A percentile compares a stretch with the other conserved stretches of the same genome.
Evolutionary conservation across 2,113 vertebrate genomes (phyloP).

Genomic region (Zootoca vivipara): DNA sequence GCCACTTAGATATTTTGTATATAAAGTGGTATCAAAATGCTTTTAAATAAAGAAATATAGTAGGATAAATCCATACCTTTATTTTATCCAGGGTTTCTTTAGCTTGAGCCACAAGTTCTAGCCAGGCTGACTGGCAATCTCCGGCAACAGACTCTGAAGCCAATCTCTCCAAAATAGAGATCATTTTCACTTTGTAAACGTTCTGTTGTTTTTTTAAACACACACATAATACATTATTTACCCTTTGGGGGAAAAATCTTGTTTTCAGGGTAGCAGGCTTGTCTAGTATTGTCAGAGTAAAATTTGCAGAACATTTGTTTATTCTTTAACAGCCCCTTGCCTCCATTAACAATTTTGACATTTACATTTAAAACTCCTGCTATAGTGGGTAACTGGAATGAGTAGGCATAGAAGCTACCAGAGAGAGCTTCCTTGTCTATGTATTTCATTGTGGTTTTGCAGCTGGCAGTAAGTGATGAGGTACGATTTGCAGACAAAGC

Average conservation of each 20-base stretch:
- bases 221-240: background rate
- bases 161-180: slow-evolving; percentile 88
- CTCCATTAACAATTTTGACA: background rate
- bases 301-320: background rate
- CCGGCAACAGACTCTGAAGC: slow-evolving; percentile 79
- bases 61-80: slow-evolving; percentile 71
- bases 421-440: too few relatives aligned
- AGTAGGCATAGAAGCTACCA: background rate
- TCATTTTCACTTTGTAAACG: slow-evolving; percentile 95
- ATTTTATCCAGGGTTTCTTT: slow-evolving; percentile 91
- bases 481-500: background rate
- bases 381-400: background rate
- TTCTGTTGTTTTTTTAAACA: slow-evolving; percentile 75
- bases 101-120: slow-evolving; percentile 86
- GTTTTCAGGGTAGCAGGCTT: too few relatives aligned
- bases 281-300: background rate
- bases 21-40: too few relatives aligned
- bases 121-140: slow-evolving; percentile 73
- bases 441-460: background rate
- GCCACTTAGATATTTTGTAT: too few relatives aligned
- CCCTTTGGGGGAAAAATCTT: background rate
- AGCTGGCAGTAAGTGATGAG: background rate
- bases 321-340: too few relatives aligned
- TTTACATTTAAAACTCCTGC: background rate
- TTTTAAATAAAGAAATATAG: background rate